These are phyloP conservation scores for Centropus bengalensis DNA, from an alignment of 2,113 vertebrate species.

Conservation along the genomic window DNA sequence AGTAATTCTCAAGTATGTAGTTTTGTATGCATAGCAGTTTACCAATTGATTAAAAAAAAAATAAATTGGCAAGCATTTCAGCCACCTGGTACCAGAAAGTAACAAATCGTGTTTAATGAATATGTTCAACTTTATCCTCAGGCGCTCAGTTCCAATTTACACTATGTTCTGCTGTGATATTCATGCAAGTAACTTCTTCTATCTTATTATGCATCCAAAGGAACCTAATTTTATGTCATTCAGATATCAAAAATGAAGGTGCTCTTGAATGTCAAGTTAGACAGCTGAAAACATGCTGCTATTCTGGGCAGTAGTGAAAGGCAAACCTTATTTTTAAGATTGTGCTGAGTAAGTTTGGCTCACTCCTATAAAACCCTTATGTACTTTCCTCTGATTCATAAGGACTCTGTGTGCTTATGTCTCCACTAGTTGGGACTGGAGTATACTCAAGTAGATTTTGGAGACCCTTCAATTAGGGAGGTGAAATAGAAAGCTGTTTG, in stretches of 20 bases:
- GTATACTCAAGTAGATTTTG: background rate
- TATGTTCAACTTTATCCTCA: background rate
- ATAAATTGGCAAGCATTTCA: background rate
- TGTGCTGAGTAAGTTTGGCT: background rate
- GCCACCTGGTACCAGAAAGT: background rate
- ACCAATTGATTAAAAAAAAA: background rate
- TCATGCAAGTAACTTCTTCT: background rate
- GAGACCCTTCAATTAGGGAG: background rate
- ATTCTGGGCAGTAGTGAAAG: background rate
- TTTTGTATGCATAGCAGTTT: constrained; percentile 27
- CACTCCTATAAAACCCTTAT: background rate
- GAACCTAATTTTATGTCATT: background rate
- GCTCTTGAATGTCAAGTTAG: background rate
- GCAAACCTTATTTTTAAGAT: background rate
- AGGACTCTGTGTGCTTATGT: background rate
- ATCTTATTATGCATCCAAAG: background rate
- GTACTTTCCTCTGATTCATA: background rate
- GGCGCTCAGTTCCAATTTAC: background rate
- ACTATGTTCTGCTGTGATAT: background rate
- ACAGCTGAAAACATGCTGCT: background rate
- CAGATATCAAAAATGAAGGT: background rate
- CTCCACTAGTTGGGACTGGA: background rate
- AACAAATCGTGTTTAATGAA: background rate
- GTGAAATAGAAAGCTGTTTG: background rate
- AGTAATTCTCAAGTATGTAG: background rate